Evolutionary conservation across 1,140 invertebrate genomes (phyloP), one percentile per base, ranked within the genome.

Genomic region (Bacillus rossius): DNA sequence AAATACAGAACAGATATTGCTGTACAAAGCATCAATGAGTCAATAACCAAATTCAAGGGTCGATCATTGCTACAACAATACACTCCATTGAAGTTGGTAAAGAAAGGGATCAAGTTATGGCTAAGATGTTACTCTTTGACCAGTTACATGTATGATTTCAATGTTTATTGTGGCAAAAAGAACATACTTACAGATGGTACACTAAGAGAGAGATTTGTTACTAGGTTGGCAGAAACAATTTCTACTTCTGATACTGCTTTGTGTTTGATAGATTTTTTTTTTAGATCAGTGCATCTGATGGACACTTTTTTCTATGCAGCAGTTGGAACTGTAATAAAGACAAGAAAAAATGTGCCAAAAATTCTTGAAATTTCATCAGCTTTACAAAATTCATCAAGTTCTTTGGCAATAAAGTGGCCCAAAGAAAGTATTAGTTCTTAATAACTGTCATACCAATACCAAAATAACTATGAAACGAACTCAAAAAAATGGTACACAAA

Each of bases 91-190:
- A 72, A 72, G 55, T 66, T 66, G 3, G 67, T 65, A 17, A 71
- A 73, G 64, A 42, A 64, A 49, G 71, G 71, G 17, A 69, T 71
- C 42, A 71, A 71, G 64, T 60, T 71, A 19, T 71, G 69, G 67
- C 37, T 61, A 38, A 25, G 64, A 37, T 63, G 63, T 55, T 67
- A 72, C 59, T 40, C 67, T 34, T 17, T 60, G 29, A 64, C 55
- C 41, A 65, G 69, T 8, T 68, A 65, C 55, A 57, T 34, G 22
- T 71, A 67, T 59, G 67, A 68, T 43, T 45, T 65, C 13, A 64
- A 68, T 42, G 57, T 69, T 26, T 69, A 68, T 52, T 19, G 52
- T 40, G 67, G 29, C 10, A 34, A 34, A 34, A 10, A 34, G 29
- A 34, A 4, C 29, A 34, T 34, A 10, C 29, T 7, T 34, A 10